phyloP scores from a whole-genome alignment of 2,113 vertebrate genomes.

The Xenus cinereus region DNA sequence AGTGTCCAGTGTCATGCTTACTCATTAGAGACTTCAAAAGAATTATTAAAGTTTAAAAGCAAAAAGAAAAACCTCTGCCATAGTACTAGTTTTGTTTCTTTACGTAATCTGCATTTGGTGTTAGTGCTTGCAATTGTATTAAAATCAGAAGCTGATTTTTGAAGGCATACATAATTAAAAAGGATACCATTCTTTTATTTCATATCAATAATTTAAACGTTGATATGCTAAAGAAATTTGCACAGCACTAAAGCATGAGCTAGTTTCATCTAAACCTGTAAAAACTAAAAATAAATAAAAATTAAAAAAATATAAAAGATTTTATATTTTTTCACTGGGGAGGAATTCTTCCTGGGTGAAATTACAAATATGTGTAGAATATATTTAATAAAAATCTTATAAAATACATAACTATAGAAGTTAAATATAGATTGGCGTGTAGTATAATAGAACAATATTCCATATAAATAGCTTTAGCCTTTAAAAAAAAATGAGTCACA shows the following conservation, averaged over 20 bases:
- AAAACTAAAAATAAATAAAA: constrained; percentile 79
- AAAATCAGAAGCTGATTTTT: constrained; percentile 76
- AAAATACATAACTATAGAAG: constrained; percentile 92
- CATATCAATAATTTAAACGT: constrained; percentile 77
- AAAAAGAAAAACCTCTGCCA: constrained; percentile 62
- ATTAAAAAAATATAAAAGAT: constrained; percentile 80
- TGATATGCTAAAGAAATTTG: constrained; percentile 87
- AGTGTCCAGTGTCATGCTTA: constrained; percentile 78
- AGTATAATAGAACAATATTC: constrained; percentile 87
- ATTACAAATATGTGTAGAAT: constrained; percentile 94
- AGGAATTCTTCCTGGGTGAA: constrained; percentile 87
- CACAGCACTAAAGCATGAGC: constrained; percentile 94
- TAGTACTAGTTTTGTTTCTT: constrained; percentile 78
- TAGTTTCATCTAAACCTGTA: constrained; percentile 88
- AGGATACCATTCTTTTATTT: constrained; percentile 75
- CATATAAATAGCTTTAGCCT: constrained; percentile 89
- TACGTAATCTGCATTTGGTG: constrained; percentile 76
- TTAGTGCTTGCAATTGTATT: constrained; percentile 82
- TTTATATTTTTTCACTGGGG: constrained; percentile 92
- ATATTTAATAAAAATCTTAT: constrained; percentile 99
- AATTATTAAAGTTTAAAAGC: constrained; percentile 61
- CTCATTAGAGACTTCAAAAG: constrained; percentile 68
- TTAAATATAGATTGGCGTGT: constrained; percentile 93
- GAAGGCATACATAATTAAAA: constrained; percentile 69
- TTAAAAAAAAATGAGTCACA: constrained; percentile 79